Evolutionary conservation across 2,797 vertebrate species (phyloP), one percentile per base, ranked within the genome.

Genomic region (Pelobates cultripes): DNA sequence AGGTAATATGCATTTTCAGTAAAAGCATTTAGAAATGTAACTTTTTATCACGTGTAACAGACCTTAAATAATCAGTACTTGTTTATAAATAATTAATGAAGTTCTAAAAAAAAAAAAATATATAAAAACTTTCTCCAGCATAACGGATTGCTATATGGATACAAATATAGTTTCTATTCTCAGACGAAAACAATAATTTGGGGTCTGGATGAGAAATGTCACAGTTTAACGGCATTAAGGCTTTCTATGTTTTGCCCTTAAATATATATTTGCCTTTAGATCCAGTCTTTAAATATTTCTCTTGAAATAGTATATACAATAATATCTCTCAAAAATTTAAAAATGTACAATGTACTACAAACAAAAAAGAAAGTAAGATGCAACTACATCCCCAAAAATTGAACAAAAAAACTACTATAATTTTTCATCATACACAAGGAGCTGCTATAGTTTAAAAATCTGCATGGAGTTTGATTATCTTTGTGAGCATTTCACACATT

Each of bases 141-240:
- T 42, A 73, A 57, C 28, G 28, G 28, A 28, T 43, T 57, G 3
- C 15, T 7, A 73, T 28, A 57, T 28, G 28, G 28, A 57, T 73
- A 73, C 53, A 73, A 73, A 73, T 75, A 75, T 75, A 75, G 73
- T 43, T 71, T 3, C 51, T 41, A 75, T 44, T 79, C 5, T 44
- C 40, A 53, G 68, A 41, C 60, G 41, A 63, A 28, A 14, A 63
- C 60, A 47, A 63, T 4, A 70, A 75, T 61, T 4, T 60, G 28
- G 17, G 7, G 61, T 53, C 40, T 78, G 57, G 81, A 42, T 41
- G 55, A 75, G 76, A 73, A 57, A 64, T 43, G 57, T 84, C 82
- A 84, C 82, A 84, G 82, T 79, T 57, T 44, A 55, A 66, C 82
- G 82, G 82, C 73, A 81, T 61, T 84, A 84, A 84, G 82, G 82